Evolutionary conservation across 1,140 invertebrate species (phyloP).

Genomic region (Aphaenogaster ashmeadi): DNA sequence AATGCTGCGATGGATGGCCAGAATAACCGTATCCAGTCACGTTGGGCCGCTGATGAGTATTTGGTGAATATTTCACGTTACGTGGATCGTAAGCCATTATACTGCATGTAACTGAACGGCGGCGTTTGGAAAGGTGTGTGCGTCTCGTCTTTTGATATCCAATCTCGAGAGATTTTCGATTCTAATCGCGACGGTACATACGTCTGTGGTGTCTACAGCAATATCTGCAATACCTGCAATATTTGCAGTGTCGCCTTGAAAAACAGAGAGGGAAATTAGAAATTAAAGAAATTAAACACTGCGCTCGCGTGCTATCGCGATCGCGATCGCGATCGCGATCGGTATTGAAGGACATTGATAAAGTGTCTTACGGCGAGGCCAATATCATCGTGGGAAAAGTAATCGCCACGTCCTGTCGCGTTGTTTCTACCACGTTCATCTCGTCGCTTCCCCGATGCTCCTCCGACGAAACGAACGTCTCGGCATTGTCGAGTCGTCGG

Average conservation of each 20-base stretch:
- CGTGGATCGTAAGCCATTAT: conserved; percentile 83
- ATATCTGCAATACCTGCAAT: background rate
- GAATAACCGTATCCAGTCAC: conserved; percentile 78
- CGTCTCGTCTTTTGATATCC: background rate
- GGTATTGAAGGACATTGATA: background rate
- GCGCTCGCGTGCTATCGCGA: too few relatives aligned
- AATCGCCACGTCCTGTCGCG: too few relatives aligned
- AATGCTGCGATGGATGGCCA: conserved; percentile 67
- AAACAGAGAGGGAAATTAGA: background rate
- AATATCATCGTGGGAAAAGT: background rate
- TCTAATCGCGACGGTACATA: background rate
- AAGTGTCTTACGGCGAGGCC: background rate
- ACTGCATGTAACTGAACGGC: background rate
- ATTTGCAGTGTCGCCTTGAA: background rate
- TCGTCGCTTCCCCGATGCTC: too few relatives aligned
- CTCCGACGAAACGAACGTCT: background rate
- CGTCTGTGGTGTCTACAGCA: background rate
- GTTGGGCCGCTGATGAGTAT: conserved; percentile 76
- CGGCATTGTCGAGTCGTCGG: background rate
- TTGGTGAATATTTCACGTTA: conserved; percentile 80
- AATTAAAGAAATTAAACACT: background rate
- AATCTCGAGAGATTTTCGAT: background rate
- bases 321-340: background rate
- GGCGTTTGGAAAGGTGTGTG: background rate
- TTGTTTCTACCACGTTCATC: background rate